Evolutionary conservation across 1,140 invertebrate genomes (phyloP), one percentile per base, ranked within the genome.

Genomic region (Drosophila auraria): DNA sequence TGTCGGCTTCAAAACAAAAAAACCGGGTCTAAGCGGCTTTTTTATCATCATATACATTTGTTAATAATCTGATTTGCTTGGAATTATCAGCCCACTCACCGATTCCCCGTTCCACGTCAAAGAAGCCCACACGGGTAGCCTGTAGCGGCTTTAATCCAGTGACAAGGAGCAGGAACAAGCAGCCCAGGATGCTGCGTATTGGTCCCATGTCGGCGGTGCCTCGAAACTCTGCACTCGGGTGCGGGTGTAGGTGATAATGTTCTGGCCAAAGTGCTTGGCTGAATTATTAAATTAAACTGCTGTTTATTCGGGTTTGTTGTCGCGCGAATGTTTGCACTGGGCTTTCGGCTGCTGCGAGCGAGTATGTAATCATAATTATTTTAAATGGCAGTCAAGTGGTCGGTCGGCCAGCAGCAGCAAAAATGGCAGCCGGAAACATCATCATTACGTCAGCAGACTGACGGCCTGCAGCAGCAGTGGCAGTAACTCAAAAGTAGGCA

Each of bases 221-320:
- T 64, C 33, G 65, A 38, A 49, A 40, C 38, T 47, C 57, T 49
- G 17, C 25, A 68, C 54, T 71, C 53, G 44, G 20, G 64, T 49
- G 27, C 23, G 36, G 38, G 33, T 56, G 68, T 61, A 23, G 33
- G 57, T 40, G 53, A 69, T 77, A 68, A 87, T 81, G 64, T 78
- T 74, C 81, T 75, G 51, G 66, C 65, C 84, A 66, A 78, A 89
- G 81, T 81, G 81, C 78, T 69, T 40, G 51, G 53, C 69, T 87
- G 63, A 89, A 87, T 84, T 84, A 89, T 87, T 87, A 68, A 87
- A 87, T 89, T 89, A 87, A 75, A 78, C 81, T 72, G 49, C 72
- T 69, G 71, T 82, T 87, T 51, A 63, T 75, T 51, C 75, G 47
- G 42, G 54, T 53, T 65, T 50, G 53, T 69, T 59, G 20, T 63